Base-by-base conservation (phyloP, 2,113 vertebrate genomes). In the Cavia aperea region DNA sequence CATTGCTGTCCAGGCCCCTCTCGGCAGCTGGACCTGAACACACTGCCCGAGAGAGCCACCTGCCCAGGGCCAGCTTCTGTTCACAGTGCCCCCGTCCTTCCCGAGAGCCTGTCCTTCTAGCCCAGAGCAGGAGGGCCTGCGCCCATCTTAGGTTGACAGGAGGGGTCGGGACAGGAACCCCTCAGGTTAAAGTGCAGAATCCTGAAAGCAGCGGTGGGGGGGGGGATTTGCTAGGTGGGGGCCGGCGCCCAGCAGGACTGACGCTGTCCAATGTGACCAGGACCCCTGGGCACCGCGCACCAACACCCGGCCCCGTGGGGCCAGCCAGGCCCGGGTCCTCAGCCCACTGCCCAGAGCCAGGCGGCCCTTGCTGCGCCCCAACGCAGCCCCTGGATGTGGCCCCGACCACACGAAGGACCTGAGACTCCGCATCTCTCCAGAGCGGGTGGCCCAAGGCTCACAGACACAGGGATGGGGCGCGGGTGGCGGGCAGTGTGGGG, bases 21-120 rank as follows among this genome's bases (percentile, higher is more conserved):
- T 1, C 1, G 6, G 8, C 3, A 4, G 83, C n/a, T 26, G 73
- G 16, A 1, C 56, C 21, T 5, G 2, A 51, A 31, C 77, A 36
- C 43, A 54, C 31, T 16, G 19, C 43, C 36, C 10, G 0, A 5
- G 0, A 5, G 58, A 11, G 51, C 70, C 31, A 5, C 12, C 36
- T 24, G 5, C 54, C 58, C 15, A 0, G 24, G 12, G 65, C 31
- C 23, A 5, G 54, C 66, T 16, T n/a, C 33, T 8, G 1, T 12
- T 5, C 43, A 31, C 18, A 24, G 62, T 3, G 16, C 16, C 29
- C 62, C 16, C 36, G 49, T 24, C 65, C 54, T 43, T 24, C 15
- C 39, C 23, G 7, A 31, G 24, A 85, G 26, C 10, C 39, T 16
- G 6, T 82, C 13, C 56, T n/a, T 36, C 82, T 2, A 8, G 65